A percentile compares a stretch with the other conserved stretches of the same genome.
phyloP scores from a whole-genome alignment of 2,888 invertebrate species.

The Tipula helvola region DNA sequence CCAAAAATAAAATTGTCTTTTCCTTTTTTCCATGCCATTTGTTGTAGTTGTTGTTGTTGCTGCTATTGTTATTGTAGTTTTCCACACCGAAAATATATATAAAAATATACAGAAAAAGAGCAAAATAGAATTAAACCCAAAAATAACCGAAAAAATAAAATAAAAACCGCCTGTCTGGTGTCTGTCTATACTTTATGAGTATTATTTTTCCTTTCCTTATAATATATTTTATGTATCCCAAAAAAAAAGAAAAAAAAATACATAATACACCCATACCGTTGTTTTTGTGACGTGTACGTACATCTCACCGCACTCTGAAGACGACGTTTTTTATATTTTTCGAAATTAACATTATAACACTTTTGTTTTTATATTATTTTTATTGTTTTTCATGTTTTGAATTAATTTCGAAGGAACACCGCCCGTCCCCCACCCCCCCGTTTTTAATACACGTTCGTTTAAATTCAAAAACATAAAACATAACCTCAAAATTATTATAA shows the following conservation, averaged over 20 bases:
- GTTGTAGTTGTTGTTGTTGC: background rate
- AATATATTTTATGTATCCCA: background rate
- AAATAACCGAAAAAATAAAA: background rate
- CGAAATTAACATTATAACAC: background rate
- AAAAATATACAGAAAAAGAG: background rate
- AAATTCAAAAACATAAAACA: background rate
- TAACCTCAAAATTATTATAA: constrained; percentile 4
- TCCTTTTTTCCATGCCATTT: background rate
- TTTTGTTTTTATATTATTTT: background rate
- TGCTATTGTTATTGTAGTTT: background rate
- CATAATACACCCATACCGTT: constrained; percentile 4
- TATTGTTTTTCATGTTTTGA: background rate
- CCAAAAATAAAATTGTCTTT: background rate
- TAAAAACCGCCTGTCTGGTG: constrained; percentile 4
- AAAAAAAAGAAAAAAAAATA: background rate
- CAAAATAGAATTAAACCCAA: background rate
- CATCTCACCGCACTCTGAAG: background rate
- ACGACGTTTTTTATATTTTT: background rate
- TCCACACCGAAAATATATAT: background rate
- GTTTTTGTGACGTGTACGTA: background rate
- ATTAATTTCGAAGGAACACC: background rate
- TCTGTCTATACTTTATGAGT: constrained; percentile 4
- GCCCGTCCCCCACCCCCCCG: background rate
- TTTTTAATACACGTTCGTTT: background rate
- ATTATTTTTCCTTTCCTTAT: background rate